These are phyloP conservation scores for Haplochromis burtoni DNA, from an alignment of 2,113 vertebrate species.

Conservation along the genomic window DNA sequence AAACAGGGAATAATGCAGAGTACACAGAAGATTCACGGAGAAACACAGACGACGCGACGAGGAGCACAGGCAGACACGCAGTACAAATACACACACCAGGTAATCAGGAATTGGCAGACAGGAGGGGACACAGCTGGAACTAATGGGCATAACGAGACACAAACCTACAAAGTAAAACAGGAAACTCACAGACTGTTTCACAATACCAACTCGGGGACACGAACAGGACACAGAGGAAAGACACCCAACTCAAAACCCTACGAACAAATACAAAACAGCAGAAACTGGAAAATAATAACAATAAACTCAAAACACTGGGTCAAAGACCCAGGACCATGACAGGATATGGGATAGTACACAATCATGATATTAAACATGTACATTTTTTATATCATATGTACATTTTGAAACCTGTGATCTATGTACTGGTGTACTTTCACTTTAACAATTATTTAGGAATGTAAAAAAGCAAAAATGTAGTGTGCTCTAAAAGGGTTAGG, in stretches of 20 bases:
- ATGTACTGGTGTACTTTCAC: neutral
- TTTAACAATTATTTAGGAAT: neutral
- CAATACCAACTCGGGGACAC: neutral
- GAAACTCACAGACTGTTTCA: neutral
- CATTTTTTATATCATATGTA: neutral
- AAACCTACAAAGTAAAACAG: neutral
- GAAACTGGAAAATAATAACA: neutral
- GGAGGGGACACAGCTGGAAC: neutral
- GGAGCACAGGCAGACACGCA: neutral
- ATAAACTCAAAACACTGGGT: neutral
- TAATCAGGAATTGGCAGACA: neutral
- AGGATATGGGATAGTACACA: neutral
- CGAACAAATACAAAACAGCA: neutral
- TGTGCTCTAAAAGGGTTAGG: accelerated
- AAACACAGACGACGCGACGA: neutral
- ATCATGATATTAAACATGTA: neutral
- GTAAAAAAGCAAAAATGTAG: neutral
- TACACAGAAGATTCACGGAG: neutral
- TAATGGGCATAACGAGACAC: neutral
- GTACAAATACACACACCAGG: neutral
- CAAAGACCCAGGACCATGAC: neutral
- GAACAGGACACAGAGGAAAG: neutral
- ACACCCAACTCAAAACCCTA: neutral
- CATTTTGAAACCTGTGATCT: neutral
- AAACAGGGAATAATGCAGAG: neutral